Evolutionary conservation across 2,888 invertebrate species (phyloP).

Genomic region (Pristionchus arcanus): DNA sequence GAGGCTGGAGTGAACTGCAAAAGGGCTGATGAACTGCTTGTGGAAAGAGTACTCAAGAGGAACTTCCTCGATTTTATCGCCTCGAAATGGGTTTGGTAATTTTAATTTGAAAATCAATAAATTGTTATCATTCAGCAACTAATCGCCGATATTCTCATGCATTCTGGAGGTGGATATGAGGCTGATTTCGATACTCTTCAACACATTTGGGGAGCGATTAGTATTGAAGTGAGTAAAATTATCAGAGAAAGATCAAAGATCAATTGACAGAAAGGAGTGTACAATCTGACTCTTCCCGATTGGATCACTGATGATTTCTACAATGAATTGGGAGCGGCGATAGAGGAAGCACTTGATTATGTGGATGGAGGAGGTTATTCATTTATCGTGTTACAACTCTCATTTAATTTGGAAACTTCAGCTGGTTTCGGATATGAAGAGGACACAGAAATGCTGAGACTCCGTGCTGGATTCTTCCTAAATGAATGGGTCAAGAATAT

Average conservation of each 20-base stretch:
- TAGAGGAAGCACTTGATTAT: slow-evolving; percentile 39
- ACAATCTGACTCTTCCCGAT: slow-evolving; percentile 53
- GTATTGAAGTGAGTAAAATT: slow-evolving; percentile 23
- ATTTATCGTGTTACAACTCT: background rate
- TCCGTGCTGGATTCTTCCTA: slow-evolving; percentile 57
- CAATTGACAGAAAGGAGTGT: background rate
- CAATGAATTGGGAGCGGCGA: background rate
- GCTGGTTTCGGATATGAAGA: slow-evolving; percentile 59
- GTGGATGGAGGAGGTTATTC: slow-evolving; percentile 40
- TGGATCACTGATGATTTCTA: slow-evolving; percentile 54
- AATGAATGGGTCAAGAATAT: slow-evolving; percentile 58
- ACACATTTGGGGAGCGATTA: slow-evolving; percentile 48
- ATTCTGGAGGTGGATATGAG: slow-evolving; percentile 21
- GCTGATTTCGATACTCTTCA: slow-evolving; percentile 49
- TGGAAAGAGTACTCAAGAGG: slow-evolving; percentile 45
- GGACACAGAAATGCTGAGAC: slow-evolving; percentile 56
- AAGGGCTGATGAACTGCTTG: background rate
- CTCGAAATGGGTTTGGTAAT: slow-evolving; percentile 42
- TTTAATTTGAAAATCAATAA: background rate
- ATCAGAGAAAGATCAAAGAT: background rate
- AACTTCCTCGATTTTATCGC: slow-evolving; percentile 53
- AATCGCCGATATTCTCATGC: slow-evolving; percentile 24
- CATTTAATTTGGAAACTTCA: background rate
- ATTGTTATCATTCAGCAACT: background rate
- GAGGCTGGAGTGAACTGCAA: slow-evolving; percentile 24